Conservation (phyloP, 2,113 vertebrate genomes). For the Setophaga petechia region DNA sequence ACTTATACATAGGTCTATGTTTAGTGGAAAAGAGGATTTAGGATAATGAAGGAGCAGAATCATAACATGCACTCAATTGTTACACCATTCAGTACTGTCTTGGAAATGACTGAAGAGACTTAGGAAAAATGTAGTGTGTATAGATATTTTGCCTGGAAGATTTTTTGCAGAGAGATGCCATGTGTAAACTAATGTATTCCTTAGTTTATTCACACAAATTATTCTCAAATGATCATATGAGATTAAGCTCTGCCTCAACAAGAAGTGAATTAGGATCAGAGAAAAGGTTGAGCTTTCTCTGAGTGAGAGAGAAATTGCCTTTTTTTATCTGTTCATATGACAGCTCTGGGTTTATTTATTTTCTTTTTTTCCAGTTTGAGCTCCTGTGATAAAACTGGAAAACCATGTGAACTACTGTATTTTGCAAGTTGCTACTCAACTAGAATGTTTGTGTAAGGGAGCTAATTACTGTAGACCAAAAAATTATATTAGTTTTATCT, state of each 20-base stretch:
- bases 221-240: background rate
- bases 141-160: background rate
- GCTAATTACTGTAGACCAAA: background rate
- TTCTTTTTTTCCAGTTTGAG: background rate
- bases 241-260: background rate
- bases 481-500: background rate
- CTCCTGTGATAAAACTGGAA: background rate
- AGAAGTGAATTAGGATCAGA: background rate
- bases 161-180: background rate
- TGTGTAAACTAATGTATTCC: background rate
- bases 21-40: background rate
- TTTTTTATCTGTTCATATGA: background rate
- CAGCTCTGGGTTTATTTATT: background rate
- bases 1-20: background rate
- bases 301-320: background rate
- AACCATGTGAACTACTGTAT: background rate
- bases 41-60: background rate
- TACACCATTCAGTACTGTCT: background rate
- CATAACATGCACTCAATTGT: background rate
- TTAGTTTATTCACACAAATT: background rate
- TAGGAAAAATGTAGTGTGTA: background rate
- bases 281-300: background rate
- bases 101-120: background rate
- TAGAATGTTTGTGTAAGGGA: background rate
- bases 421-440: background rate